Base-by-base conservation (phyloP, 2,797 vertebrate species). In the Picus viridis region DNA sequence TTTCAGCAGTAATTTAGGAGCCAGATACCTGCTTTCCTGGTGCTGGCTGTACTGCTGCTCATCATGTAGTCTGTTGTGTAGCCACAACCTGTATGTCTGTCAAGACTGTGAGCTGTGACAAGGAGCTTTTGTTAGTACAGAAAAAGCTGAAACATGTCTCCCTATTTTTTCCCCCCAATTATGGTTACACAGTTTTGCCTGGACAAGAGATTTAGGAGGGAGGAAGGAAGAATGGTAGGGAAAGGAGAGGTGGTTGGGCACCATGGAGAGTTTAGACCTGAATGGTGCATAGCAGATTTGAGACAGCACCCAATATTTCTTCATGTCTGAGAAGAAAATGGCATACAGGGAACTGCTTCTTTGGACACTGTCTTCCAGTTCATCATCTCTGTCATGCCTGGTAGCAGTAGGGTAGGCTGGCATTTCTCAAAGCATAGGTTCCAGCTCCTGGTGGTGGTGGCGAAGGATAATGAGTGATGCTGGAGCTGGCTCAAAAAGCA, bases 401-500 rank as follows among this genome's bases (percentile, higher is more conserved):
- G n/a, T 73, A 63, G 45, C 65, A 51, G 54, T 0, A 0, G 64
- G 27, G 30, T 57, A 20, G 56, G 56, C 85, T 92, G 76, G 67
- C 74, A 57, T 92, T 93, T 91, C 80, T 89, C 85, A 79, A 43
- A 81, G 34, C 7, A 0, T 49, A 56, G 64, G 27, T 86, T 95
- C 76, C 92, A 91, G 63, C 64, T 91, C 85, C 67, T 76, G 78
- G 61, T 89, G 59, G 49, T 91, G 56, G 77, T 41, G 65, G n/a
- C 67, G 64, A 88, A 70, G 89, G 63, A 95, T 65, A 91, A 82
- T 79, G 53, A 92, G 83, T 56, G 74, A 30, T 89, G 78, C 92
- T 96, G 95, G 94, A 95, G 30, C 61, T 82, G 74, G 39, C 88
- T 83, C 92, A 96, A 51, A 73, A 94, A 57, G 24, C 14, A 1